Base-by-base conservation (phyloP, 2,888 invertebrate species). In the Ochropleura plecta region DNA sequence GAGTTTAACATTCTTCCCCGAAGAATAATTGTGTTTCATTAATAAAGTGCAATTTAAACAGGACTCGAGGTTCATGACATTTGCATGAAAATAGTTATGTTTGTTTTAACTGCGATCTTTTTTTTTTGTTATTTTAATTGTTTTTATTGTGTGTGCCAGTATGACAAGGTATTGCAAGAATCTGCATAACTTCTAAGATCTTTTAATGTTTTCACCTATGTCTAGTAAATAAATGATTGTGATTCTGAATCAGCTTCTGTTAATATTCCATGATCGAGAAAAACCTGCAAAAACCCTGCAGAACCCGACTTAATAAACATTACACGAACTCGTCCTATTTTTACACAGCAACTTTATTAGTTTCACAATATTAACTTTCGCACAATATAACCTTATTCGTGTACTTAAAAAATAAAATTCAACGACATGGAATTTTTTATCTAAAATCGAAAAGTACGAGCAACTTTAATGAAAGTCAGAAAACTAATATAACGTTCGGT, bases 401-500 rank as follows among this genome's bases (percentile, higher is more conserved):
- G 30, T 44, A 14, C 16, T 18, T n/a, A 3, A 51, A 70, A 66
- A 30, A 40, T 53, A 14, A 55, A 69, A 8, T 8, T 20, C 2
- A 67, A 64, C 10, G 5, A 74, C 48, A 16, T 57, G 18, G 1
- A 53, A 6, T 10, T 42, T 46, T 68, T 49, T 42, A 30, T 51
- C 62, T 40, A 46, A 53, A 78, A 82, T 51, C 4, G 60, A 49
- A 55, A 65, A 57, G 49, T 30, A 12, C 10, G n/a, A 30, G 5
- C 5, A 69, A 74, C 40, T 76, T 71, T 75, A 79, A 66, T 30
- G 44, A 70, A 68, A 73, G 14, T 72, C 66, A 42, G 49, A 76
- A 80, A 67, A 53, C 62, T 63, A 70, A 76, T 82, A 76, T 76
- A 73, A 2, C 4, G 48, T 62, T 71, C 42, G 51, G 70, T 68